Conservation (phyloP, 2,888 invertebrate genomes). For the Coremacera marginata region DNA sequence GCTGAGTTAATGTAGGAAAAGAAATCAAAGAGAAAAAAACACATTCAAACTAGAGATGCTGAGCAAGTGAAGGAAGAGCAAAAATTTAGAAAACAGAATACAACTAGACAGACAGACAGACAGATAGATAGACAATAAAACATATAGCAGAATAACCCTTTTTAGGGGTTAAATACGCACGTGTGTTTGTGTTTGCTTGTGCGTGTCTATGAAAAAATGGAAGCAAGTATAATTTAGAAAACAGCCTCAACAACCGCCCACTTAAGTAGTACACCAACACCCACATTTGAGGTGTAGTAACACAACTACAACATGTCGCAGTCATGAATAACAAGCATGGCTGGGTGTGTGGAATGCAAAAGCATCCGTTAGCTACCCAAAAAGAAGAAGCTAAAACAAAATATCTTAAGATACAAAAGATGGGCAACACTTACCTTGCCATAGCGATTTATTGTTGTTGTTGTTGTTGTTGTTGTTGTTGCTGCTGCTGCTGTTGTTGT, state of each 20-base stretch:
- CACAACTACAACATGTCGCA: not conserved
- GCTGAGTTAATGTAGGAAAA: not conserved
- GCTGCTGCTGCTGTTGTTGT: not conserved
- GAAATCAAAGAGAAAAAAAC: not conserved
- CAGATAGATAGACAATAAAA: not conserved
- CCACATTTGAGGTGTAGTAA: not conserved
- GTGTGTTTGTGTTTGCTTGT: not conserved
- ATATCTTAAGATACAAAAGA: not conserved
- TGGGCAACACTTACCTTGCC: slow-evolving; percentile 53
- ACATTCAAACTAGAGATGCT: not conserved
- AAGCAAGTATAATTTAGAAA: not conserved
- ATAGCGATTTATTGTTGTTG: slow-evolving; percentile 52
- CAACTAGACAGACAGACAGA: not conserved
- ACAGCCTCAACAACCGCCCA: not conserved
- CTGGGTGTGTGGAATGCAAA: not conserved
- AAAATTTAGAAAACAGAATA: not conserved
- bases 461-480: not conserved
- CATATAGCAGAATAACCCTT: not conserved
- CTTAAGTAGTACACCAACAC: not conserved
- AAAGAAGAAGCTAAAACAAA: not conserved
- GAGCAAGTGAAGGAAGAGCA: not conserved
- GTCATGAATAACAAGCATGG: slow-evolving; percentile 4
- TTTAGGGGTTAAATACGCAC: not conserved
- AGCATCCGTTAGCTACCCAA: not conserved
- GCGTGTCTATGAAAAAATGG: not conserved